phyloP scores from a whole-genome alignment of 2,888 invertebrate genomes.

The Apamea monoglypha region DNA sequence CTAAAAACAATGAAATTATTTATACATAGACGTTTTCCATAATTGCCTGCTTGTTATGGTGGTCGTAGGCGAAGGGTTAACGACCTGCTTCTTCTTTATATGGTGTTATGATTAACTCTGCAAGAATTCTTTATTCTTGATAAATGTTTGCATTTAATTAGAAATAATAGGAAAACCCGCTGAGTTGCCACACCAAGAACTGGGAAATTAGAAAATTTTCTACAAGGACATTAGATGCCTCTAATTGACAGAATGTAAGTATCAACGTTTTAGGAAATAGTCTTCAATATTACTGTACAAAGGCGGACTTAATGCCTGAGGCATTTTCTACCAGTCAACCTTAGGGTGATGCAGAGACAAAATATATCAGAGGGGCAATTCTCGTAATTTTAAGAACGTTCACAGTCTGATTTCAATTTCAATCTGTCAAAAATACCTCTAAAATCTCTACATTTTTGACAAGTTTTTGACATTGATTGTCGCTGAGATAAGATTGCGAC shows the following conservation, averaged over 20 bases:
- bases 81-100: slow-evolving; percentile 17
- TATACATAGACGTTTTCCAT: slow-evolving; percentile 1
- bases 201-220: background rate
- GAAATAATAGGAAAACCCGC: background rate
- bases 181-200: background rate
- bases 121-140: background rate
- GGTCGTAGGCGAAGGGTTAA: slow-evolving; percentile 48
- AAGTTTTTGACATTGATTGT: too few species aligned
- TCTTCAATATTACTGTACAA: background rate
- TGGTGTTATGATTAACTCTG: slow-evolving; percentile 30
- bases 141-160: background rate
- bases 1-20: slow-evolving; percentile 17
- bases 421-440: too few species aligned
- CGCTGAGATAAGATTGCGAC: too few species aligned
- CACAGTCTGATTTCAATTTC: too few species aligned
- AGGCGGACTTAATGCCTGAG: too few species aligned
- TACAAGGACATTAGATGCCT: background rate
- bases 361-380: too few species aligned
- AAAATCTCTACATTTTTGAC: too few species aligned
- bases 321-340: too few species aligned
- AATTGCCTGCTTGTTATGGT: slow-evolving; percentile 36
- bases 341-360: too few species aligned
- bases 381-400: too few species aligned
- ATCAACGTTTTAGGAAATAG: background rate
- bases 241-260: background rate